Conservation (phyloP, 2,113 vertebrate species). For the Engystomops pustulosus region DNA sequence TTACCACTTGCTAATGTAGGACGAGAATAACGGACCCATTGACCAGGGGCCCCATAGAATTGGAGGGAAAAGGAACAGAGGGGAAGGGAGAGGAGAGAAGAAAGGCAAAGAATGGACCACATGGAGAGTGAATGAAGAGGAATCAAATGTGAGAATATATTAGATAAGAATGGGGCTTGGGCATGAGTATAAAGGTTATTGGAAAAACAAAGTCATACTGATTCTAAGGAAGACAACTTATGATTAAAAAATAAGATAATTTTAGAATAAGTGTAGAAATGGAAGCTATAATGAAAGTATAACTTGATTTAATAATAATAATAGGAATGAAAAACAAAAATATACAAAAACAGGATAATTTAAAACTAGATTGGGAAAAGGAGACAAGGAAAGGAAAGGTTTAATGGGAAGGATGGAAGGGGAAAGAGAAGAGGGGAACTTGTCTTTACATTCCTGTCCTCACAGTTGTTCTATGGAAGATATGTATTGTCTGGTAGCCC, state of each 20-base stretch:
- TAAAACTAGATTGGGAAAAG: not conserved
- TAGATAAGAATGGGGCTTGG: not conserved
- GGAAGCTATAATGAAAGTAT: not conserved
- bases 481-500: not conserved
- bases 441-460: slow-evolving; percentile 49
- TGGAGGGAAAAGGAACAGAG: slow-evolving; percentile 73
- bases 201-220: slow-evolving; percentile 13
- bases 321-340: not conserved
- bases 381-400: slow-evolving; percentile 8
- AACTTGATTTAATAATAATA: not conserved
- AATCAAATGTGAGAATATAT: not conserved
- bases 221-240: not conserved
- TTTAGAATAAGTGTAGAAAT: not conserved
- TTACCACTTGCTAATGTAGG: slow-evolving; percentile 79
- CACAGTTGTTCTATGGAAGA: not conserved
- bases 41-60: slow-evolving; percentile 88
- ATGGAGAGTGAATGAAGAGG: not conserved
- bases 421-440: not conserved
- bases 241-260: not conserved
- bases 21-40: slow-evolving; percentile 91
- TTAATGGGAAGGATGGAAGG: slow-evolving; percentile 37
- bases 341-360: not conserved
- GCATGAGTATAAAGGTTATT: not conserved
- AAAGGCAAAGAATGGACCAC: slow-evolving; percentile 25
- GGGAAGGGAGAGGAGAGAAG: slow-evolving; percentile 49